Base-by-base conservation (phyloP, 2,113 vertebrate species). In the Galbula dea region DNA sequence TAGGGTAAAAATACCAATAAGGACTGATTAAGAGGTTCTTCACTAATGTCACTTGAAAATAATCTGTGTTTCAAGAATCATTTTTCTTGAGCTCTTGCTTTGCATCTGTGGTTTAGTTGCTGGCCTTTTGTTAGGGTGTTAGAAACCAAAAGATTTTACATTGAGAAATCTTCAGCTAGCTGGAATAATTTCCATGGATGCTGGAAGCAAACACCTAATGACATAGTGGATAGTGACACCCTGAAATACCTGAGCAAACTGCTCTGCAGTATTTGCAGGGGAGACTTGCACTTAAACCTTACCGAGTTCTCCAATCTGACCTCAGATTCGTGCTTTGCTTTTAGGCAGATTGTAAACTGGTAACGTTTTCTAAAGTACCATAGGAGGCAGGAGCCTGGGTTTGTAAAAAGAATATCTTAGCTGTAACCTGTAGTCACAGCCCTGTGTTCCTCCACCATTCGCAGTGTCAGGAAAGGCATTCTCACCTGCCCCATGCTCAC, bases 301-400 rank as follows among this genome's bases (percentile, higher is more conserved):
- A 19, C 20, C 0, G 2, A 83, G 75, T 66, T 79, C 63, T 71
- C 55, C 0, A 0, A 12, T 72, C 58, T 91, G 87, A 92, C 91
- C 86, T 77, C 16, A 3, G 7, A 86, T 67, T 76, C 75, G 46
- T 0, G 7, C 43, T 90, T 96, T 85, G 71, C 93, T 93, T 95
- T 94, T 93, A 85, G 71, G 59, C 67, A 91, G 91, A 91, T 91
- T 89, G 89, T 62, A 87, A 85, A 91, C 58, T 92, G 91, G 26
- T 87, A 89, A 94, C 63, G 27, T 90, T 92, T 96, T 85, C 71
- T 77, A 43, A 94, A 92, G 46, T 73, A 88, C 32, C 1, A 0
- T 46, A 36, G 82, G 58, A 87, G 26, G 32, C 82, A 74, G 78
- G 54, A 92, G 39, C 30, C 34, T 43, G 46, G 36, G 46, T 94